A percentile compares a stretch with the other conserved stretches of the same genome.
These are phyloP conservation scores for Phania funesta DNA, from an alignment of 2,888 invertebrate genomes.

Conservation along the genomic window DNA sequence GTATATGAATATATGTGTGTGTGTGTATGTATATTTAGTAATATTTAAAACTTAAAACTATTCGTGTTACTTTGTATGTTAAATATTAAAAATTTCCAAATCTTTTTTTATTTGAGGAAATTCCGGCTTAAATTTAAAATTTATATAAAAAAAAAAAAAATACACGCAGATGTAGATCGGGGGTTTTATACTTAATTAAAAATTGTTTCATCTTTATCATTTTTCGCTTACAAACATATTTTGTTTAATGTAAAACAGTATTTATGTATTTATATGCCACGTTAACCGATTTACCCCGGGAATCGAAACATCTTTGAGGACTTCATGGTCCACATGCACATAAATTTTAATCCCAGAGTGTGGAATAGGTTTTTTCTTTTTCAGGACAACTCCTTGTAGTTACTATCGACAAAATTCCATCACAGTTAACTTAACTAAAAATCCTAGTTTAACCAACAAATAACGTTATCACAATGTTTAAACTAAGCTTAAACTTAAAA, in stretches of 20 bases:
- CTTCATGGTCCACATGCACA: neutral
- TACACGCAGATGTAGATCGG: slow-evolving; percentile 24
- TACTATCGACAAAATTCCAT: slow-evolving; percentile 39
- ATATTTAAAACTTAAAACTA: slow-evolving; percentile 31
- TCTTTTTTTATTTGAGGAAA: slow-evolving; percentile 1
- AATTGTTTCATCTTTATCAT: neutral
- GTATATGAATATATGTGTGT: slow-evolving; percentile 40
- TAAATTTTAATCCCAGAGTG: slow-evolving; percentile 10
- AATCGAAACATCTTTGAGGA: slow-evolving; percentile 24
- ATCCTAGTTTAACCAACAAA: slow-evolving; percentile 18
- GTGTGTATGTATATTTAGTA: slow-evolving; percentile 3
- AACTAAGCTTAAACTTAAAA: slow-evolving; percentile 16
- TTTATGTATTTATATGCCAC: slow-evolving; percentile 9
- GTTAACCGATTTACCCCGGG: slow-evolving; percentile 33
- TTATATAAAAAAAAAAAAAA: slow-evolving; percentile 35
- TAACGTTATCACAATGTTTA: slow-evolving; percentile 24
- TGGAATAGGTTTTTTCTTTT: neutral
- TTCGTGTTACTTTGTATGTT: slow-evolving; percentile 12
- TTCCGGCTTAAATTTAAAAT: slow-evolving; percentile 34
- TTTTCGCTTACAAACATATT: neutral
- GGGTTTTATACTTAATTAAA: slow-evolving; percentile 18
- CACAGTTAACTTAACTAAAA: slow-evolving; percentile 49
- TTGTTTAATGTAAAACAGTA: slow-evolving; percentile 25
- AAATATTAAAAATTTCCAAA: slow-evolving; percentile 24
- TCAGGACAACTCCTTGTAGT: slow-evolving; percentile 6